Evolutionary conservation across 2,797 vertebrate genomes (phyloP).

Genomic region (Eurystomus glaucurus): DNA sequence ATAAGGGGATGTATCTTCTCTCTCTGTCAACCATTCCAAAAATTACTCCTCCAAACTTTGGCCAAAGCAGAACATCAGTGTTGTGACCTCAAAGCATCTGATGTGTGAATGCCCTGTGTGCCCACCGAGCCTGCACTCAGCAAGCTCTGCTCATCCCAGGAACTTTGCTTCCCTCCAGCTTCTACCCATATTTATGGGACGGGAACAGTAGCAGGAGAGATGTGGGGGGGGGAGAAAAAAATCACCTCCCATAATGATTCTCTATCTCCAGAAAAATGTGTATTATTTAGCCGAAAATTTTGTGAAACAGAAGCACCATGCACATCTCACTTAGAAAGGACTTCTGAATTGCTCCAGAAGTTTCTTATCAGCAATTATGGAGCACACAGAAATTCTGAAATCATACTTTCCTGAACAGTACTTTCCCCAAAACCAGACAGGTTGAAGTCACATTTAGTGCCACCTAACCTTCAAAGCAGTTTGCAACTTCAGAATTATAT

Average conservation of each 20-base stretch:
- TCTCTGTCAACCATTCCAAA: not conserved
- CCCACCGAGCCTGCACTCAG: not conserved
- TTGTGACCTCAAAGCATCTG: accelerated
- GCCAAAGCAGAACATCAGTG: not conserved
- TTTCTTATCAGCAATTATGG: not conserved
- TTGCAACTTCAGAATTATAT: not conserved
- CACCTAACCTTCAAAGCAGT: not conserved
- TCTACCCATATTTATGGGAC: accelerated
- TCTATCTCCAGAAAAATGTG: not conserved
- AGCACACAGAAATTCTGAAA: not conserved
- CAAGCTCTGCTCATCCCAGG: not conserved
- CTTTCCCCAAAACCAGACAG: not conserved
- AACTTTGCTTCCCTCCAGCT: not conserved
- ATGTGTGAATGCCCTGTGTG: accelerated
- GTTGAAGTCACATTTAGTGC: not conserved
- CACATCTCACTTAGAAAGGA: not conserved
- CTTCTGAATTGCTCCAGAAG: not conserved
- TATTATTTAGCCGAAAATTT: not conserved
- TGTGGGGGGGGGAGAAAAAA: no score
- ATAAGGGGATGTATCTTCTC: not conserved
- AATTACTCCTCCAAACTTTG: not conserved
- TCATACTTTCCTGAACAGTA: not conserved
- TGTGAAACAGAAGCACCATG: not conserved
- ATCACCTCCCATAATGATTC: not conserved
- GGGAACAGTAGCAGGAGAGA: not conserved